These are phyloP conservation scores for Rhynchonycteris naso DNA, from an alignment of 2,797 vertebrate species.

Conservation along the genomic window DNA sequence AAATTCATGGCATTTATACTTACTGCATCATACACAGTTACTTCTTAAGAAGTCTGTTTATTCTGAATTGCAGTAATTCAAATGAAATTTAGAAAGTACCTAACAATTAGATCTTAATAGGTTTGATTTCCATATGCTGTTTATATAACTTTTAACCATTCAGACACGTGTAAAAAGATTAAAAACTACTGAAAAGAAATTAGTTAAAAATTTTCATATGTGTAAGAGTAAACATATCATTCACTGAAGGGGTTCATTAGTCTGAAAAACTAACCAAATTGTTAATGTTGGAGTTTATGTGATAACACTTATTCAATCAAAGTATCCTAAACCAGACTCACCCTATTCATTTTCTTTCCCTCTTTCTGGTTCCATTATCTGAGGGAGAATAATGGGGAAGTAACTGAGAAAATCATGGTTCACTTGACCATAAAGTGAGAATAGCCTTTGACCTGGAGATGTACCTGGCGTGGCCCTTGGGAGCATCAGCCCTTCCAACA, in stretches of 20 bases:
- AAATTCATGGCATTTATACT: slow-evolving; percentile 66
- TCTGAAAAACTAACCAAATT: background rate
- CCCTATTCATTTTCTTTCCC: background rate
- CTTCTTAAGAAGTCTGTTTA: slow-evolving; percentile 55
- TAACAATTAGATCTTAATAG: slow-evolving; percentile 69
- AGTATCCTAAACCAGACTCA: background rate
- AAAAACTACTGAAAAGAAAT: background rate
- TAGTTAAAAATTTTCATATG: background rate
- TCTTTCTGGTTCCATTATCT: background rate
- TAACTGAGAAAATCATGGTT: background rate
- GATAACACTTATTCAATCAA: background rate
- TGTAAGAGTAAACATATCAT: background rate
- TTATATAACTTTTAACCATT: slow-evolving; percentile 44
- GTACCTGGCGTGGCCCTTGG: accelerated
- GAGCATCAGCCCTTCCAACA: background rate
- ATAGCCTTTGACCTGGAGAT: background rate
- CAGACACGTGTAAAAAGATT: background rate
- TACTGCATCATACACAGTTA: slow-evolving; percentile 5
- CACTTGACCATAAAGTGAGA: background rate
- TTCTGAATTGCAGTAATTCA: slow-evolving; percentile 58
- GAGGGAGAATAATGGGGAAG: background rate
- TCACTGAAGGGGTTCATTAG: background rate
- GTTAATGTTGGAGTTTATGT: background rate
- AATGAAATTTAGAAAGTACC: slow-evolving; percentile 65
- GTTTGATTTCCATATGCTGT: slow-evolving; percentile 51